Evolutionary conservation across 2,888 invertebrate genomes (phyloP).

Genomic region (Cataglyphis livida): DNA sequence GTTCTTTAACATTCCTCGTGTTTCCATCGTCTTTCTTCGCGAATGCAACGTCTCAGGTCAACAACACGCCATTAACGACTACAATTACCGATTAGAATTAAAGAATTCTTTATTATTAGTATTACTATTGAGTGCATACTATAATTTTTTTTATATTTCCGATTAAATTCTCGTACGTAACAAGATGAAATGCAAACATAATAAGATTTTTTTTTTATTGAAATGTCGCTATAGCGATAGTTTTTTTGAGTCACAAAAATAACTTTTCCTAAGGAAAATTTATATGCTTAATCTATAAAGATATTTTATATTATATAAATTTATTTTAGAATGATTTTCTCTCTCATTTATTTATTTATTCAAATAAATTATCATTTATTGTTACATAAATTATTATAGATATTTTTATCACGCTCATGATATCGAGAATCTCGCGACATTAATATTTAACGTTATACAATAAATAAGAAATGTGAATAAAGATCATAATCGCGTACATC

Average conservation of each 20-base stretch:
- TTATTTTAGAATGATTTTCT: not conserved
- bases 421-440: not conserved
- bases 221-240: not conserved
- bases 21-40: not conserved
- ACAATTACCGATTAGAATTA: not conserved
- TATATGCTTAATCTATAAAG: not conserved
- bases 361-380: not conserved
- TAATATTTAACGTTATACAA: not conserved
- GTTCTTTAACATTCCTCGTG: constrained; percentile 23
- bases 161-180: not conserved
- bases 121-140: not conserved
- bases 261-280: not conserved
- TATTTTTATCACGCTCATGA: not conserved
- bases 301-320: constrained; percentile 2
- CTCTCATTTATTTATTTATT: not conserved
- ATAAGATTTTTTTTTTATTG: not conserved
- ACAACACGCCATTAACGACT: not conserved
- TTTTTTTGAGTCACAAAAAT: not conserved
- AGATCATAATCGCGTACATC: not conserved
- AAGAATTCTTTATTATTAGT: not conserved
- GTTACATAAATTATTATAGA: not conserved
- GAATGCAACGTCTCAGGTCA: not conserved
- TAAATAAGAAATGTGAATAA: not conserved
- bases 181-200: not conserved
- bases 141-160: not conserved